A percentile compares a stretch with the other conserved stretches of the same genome.
These are phyloP conservation scores for Podocnemis expansa DNA, from an alignment of 2,113 vertebrate genomes.

Conservation along the genomic window DNA sequence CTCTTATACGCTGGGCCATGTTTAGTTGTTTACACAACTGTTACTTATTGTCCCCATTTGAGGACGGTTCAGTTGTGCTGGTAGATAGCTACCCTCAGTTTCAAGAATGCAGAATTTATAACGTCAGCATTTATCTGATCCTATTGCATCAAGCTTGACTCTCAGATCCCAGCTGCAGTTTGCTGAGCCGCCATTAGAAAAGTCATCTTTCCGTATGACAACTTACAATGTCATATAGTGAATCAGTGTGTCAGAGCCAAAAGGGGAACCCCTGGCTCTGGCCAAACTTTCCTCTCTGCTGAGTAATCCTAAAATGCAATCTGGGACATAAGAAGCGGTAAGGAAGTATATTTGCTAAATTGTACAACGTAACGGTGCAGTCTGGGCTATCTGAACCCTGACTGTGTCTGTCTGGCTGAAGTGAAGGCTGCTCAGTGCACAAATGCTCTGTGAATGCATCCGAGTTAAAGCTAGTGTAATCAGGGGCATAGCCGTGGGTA, in stretches of 20 bases:
- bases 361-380: not conserved
- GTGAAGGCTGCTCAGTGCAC: not conserved
- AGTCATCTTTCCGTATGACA: not conserved
- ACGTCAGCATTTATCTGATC: not conserved
- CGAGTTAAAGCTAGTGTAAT: not conserved
- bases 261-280: not conserved
- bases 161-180: not conserved
- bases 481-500: too few relatives aligned
- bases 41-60: too few relatives aligned
- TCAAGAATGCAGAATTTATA: not conserved
- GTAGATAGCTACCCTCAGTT: not conserved
- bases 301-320: not conserved
- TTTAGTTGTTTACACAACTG: too few relatives aligned
- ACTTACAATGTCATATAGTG: not conserved
- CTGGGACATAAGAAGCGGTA: not conserved
- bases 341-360: not conserved
- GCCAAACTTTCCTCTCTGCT: not conserved
- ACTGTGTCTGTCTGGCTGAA: not conserved
- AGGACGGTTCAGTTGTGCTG: not conserved
- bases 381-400: not conserved
- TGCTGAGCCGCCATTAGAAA: not conserved
- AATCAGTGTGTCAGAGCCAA: not conserved
- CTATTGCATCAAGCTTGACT: not conserved
- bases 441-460: not conserved
- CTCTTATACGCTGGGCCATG: too few relatives aligned